phyloP scores from a whole-genome alignment of 2,113 vertebrate species.

The Tamias sibiricus region DNA sequence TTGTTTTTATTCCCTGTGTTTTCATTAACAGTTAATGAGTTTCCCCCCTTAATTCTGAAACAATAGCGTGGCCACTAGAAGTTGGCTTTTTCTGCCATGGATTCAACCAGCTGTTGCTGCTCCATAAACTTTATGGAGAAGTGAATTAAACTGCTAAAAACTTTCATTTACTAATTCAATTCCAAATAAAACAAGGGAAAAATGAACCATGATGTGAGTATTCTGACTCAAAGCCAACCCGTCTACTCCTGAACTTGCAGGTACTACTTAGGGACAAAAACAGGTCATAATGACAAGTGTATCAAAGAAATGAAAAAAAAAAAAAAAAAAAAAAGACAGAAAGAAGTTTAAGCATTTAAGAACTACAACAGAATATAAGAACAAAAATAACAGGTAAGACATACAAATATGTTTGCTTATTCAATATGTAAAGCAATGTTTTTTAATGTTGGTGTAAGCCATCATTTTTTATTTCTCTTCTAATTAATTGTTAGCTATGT shows the following conservation, averaged over 20 bases:
- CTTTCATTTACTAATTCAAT: conserved; percentile 77
- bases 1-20: conserved; percentile 87
- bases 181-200: conserved; percentile 61
- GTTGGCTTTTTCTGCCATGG: conserved; percentile 75
- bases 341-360: neutral
- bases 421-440: conserved; percentile 4
- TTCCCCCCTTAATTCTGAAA: conserved; percentile 80
- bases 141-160: conserved; percentile 80
- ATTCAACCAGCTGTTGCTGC: conserved; percentile 86
- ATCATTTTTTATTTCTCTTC: conserved; percentile 44
- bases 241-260: conserved; percentile 41
- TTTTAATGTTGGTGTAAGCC: conserved; percentile 13
- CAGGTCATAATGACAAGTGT: neutral
- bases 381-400: neutral
- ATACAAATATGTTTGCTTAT: neutral
- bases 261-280: neutral
- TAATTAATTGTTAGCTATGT: conserved; percentile 69
- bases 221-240: conserved; percentile 57
- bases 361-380: neutral
- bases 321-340: neutral
- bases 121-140: conserved; percentile 88
- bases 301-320: neutral
- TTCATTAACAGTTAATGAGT: conserved; percentile 88
- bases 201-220: conserved; percentile 65
- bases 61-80: conserved; percentile 84